Evolutionary conservation across 1,140 invertebrate species (phyloP), one percentile per base, ranked within the genome.

Genomic region (Halictus rubicundus): DNA sequence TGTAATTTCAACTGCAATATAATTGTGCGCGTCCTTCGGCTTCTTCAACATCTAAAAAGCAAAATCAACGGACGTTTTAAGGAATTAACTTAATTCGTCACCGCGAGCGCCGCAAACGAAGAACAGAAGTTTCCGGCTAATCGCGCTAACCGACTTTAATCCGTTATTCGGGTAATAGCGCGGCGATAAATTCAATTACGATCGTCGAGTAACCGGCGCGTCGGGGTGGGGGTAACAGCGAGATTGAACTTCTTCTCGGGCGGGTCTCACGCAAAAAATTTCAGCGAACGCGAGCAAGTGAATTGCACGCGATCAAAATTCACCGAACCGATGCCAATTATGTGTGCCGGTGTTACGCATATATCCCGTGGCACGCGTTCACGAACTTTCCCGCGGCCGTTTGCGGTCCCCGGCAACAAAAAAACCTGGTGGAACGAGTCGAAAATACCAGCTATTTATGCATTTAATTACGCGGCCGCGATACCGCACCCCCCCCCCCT

Each of bases 401-500:
- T 49, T 10, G 21, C 14, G 8, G 14, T 21, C 32, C 27, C 6
- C 32, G 19, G 59, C 2, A 21, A 27, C 7, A 52, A n/a, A 64
- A 73, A 23, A 69, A 52, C 6, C 14, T 4, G 7, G 32, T 3
- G 21, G 23, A 70, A 63, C 32, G 23, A 5, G 19, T 42, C 49
- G 73, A 46, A 76, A 69, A 59, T 49, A 21, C 54, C 39, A 0
- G 9, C 54, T 46, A 49, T 68, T 84, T 83, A 74, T 65, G 59
- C 21, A 49, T 52, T 71, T 68, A 65, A 83, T 83, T 78, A 83
- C 54, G 60, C 49, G 46, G 6, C 37, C 25, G 32, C 57, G 61
- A 74, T 74, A 46, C 64, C 12, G 9, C n/a, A n/a, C n/a, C n/a
- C n/a, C 3, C 37, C 37, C 37, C 37, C 37, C 10, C 42, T 27